A percentile compares a stretch with the other conserved stretches of the same genome.
These are phyloP conservation scores for Monodelphis domestica DNA, from an alignment of 2,797 vertebrate species.

Conservation along the genomic window DNA sequence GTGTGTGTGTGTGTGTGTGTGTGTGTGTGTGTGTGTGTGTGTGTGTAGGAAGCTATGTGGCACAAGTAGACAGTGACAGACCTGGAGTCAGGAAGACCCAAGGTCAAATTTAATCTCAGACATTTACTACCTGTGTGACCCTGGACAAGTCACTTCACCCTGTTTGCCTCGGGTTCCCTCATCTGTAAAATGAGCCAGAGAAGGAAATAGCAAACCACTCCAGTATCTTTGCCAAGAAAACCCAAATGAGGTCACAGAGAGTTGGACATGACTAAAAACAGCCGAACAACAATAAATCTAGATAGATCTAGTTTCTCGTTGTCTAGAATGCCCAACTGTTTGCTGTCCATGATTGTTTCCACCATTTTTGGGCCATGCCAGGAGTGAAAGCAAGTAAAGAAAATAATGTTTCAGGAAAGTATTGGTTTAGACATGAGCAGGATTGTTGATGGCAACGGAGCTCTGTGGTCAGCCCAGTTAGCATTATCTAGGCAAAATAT, in stretches of 20 bases:
- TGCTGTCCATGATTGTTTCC: not conserved
- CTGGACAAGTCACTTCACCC: not conserved
- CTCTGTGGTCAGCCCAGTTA: not conserved
- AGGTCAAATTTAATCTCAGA: not conserved
- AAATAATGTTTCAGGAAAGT: constrained; percentile 7
- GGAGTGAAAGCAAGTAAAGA: not conserved
- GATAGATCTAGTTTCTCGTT: not conserved
- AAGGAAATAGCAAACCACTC: not conserved
- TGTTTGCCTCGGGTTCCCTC: not conserved
- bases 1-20: not conserved
- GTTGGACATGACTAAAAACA: not conserved
- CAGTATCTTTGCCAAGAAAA: not conserved
- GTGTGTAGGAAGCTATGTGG: not conserved
- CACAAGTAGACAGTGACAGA: not conserved
- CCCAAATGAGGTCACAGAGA: not conserved
- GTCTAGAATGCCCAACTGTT: constrained; percentile 18
- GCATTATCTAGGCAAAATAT: not conserved
- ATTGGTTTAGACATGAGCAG: constrained; percentile 23
- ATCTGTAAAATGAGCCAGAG: not conserved
- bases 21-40: not conserved
- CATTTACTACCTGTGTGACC: not conserved
- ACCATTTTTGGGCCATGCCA: not conserved
- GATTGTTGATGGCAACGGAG: not conserved
- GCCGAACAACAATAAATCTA: not conserved
- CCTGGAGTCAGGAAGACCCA: not conserved